phyloP scores from a whole-genome alignment of 1,140 invertebrate species.

The Hetaerina americana region DNA sequence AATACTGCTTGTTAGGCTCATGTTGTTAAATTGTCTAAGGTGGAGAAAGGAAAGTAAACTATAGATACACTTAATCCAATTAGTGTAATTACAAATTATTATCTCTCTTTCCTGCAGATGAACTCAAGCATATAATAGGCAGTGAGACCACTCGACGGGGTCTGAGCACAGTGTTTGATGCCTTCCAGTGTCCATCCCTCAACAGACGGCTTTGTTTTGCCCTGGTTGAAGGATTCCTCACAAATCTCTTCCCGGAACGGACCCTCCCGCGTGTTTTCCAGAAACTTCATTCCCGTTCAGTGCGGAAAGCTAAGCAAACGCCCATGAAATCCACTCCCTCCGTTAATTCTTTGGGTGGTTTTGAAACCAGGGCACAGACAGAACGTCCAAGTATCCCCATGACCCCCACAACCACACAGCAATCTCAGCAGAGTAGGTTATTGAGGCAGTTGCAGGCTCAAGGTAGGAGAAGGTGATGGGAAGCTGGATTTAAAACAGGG shows the following conservation, averaged over 20 bases:
- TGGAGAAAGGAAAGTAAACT: too few species aligned
- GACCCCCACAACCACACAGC: background rate
- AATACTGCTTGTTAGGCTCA: too few species aligned
- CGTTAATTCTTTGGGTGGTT: background rate
- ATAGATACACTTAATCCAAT: too few species aligned
- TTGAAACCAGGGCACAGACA: background rate
- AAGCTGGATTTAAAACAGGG: too few species aligned
- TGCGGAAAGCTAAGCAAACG: constrained; percentile 16
- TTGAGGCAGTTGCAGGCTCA: background rate
- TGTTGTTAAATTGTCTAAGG: too few species aligned
- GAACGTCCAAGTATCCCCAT: background rate
- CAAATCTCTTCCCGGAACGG: constrained; percentile 61
- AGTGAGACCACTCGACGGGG: constrained; percentile 77
- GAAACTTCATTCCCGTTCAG: constrained; percentile 47
- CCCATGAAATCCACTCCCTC: background rate
- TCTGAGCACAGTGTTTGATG: constrained; percentile 74
- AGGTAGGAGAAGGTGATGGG: background rate
- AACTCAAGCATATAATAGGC: constrained; percentile 82
- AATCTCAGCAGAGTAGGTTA: background rate
- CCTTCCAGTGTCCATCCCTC: constrained; percentile 72
- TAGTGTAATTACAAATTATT: too few species aligned
- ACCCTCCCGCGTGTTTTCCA: constrained; percentile 47
- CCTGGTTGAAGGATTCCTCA: constrained; percentile 67
- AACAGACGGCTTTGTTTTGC: constrained; percentile 79
- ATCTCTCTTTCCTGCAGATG: constrained; percentile 58